Evolutionary conservation across 2,113 vertebrate species (phyloP).

Genomic region (Pycnonotus jocosus): DNA sequence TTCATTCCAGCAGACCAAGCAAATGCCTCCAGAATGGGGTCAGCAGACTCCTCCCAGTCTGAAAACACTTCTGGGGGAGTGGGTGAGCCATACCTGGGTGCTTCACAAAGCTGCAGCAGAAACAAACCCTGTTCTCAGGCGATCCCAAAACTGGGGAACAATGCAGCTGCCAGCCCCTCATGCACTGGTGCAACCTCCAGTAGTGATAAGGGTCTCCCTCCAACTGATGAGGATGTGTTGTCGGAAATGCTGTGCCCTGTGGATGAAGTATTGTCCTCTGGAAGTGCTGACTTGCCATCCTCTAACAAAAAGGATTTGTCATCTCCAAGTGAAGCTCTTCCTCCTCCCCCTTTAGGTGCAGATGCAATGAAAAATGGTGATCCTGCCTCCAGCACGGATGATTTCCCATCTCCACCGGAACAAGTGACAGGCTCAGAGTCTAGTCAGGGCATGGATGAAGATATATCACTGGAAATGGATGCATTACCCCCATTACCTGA

Average conservation of each 20-base stretch:
- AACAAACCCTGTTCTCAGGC: not conserved
- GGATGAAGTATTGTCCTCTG: conserved; percentile 71
- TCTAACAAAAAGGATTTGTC: conserved; percentile 28
- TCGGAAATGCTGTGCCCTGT: conserved; percentile 68
- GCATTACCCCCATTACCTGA: conserved; percentile 45
- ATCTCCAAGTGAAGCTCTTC: conserved; percentile 2
- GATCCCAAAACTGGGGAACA: not conserved
- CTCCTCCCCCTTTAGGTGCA: conserved; percentile 32
- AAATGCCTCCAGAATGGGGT: not conserved
- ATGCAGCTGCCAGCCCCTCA: not conserved
- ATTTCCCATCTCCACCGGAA: conserved; percentile 64
- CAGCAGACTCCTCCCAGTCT: not conserved
- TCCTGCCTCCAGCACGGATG: not conserved
- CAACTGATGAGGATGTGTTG: not conserved
- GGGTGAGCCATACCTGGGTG: not conserved
- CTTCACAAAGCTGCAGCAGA: not conserved
- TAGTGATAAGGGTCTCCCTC: not conserved
- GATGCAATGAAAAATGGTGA: conserved; percentile 35
- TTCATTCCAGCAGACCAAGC: not conserved
- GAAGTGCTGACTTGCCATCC: conserved; percentile 65
- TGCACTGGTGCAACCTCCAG: not conserved
- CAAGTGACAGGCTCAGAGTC: not conserved
- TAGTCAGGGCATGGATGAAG: conserved; percentile 30
- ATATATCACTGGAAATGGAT: conserved; percentile 37
- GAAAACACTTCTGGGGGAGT: not conserved